Evolutionary conservation across 2,113 vertebrate species (phyloP).

Genomic region (Mormyrus iriodes): DNA sequence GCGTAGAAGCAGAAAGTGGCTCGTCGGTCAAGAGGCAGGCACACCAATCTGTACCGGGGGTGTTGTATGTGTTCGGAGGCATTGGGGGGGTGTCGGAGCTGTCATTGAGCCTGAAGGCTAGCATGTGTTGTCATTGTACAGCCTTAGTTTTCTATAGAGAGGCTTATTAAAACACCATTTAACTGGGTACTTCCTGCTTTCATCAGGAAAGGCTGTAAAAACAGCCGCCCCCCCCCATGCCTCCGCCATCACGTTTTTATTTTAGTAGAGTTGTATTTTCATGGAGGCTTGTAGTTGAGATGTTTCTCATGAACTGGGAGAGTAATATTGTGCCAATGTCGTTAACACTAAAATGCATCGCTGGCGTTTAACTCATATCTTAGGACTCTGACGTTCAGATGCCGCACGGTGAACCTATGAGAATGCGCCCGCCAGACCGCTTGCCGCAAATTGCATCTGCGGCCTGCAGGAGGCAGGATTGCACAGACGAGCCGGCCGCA

Average conservation of each 20-base stretch:
- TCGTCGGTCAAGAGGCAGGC: conserved; percentile 25
- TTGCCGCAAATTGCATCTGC: background rate
- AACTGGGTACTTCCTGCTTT: conserved; percentile 46
- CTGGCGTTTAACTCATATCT: background rate
- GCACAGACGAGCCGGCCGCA: background rate
- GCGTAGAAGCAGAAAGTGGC: conserved; percentile 48
- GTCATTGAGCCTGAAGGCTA: conserved; percentile 58
- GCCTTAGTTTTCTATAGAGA: conserved; percentile 3
- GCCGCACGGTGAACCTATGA: background rate
- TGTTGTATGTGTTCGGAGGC: background rate
- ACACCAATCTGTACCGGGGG: conserved; percentile 42
- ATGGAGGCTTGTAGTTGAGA: background rate
- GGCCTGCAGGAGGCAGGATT: background rate
- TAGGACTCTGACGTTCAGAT: background rate
- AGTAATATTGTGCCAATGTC: background rate
- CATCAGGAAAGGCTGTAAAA: background rate
- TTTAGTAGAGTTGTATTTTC: background rate
- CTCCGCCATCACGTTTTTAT: background rate
- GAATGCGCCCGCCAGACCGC: background rate
- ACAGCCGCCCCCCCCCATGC: background rate
- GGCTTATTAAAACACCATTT: conserved; percentile 48
- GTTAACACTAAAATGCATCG: background rate
- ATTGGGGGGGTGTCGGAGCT: conserved; percentile 43
- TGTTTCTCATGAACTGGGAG: background rate
- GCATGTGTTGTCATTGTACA: conserved; percentile 57